These are phyloP conservation scores for Lepus townsendii DNA, from an alignment of 2,797 vertebrate species.

Conservation along the genomic window DNA sequence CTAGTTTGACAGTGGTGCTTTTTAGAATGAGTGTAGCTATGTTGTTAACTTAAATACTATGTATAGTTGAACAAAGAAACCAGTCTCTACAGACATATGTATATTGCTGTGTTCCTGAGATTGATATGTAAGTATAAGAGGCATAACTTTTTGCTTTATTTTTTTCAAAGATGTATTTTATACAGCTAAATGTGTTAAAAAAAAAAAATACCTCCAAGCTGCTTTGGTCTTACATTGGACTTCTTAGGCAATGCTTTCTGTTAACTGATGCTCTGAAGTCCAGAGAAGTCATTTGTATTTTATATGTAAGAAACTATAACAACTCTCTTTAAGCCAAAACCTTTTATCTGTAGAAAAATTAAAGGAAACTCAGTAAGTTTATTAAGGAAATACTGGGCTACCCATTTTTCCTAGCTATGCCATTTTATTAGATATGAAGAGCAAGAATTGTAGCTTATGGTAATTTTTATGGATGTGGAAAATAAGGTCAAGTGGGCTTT, in stretches of 20 bases:
- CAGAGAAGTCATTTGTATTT: constrained; percentile 10
- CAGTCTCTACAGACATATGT: not conserved
- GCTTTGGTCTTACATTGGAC: not conserved
- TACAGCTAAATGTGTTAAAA: not conserved
- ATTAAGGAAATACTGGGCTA: not conserved
- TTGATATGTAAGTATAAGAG: not conserved
- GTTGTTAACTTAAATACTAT: not conserved
- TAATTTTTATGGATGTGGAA: constrained; percentile 3
- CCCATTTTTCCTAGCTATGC: constrained; percentile 31
- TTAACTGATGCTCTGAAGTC: constrained; percentile 6
- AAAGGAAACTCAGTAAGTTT: not conserved
- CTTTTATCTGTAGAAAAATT: not conserved
- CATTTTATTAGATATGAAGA: constrained; percentile 47
- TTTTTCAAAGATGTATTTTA: not conserved
- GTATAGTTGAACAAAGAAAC: not conserved
- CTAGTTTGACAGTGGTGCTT: not conserved
- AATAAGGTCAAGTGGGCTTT: not conserved
- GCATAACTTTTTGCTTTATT: not conserved
- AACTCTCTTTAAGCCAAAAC: constrained; percentile 29
- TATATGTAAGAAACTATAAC: constrained; percentile 22
- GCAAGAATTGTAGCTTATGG: not conserved
- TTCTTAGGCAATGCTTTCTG: constrained; percentile 38
- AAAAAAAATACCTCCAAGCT: constrained; percentile 7
- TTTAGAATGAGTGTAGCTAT: constrained; percentile 26
- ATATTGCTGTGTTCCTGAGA: not conserved